phyloP scores from a whole-genome alignment of 2,113 vertebrate genomes.

The Brevimyrus niger region DNA sequence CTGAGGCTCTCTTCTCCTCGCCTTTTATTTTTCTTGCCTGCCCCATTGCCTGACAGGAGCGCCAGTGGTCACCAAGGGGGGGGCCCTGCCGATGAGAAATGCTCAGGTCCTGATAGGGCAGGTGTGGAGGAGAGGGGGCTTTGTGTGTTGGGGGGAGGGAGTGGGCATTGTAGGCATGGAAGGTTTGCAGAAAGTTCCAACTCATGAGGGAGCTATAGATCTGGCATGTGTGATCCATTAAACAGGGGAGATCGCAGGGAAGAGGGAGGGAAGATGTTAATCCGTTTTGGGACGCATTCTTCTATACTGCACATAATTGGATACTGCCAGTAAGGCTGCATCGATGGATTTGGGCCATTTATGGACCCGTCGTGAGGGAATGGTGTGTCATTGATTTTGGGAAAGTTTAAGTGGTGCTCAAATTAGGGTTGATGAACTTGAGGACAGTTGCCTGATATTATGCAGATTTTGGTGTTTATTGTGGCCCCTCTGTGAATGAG shows the following conservation, averaged over 20 bases:
- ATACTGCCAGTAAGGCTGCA: not conserved
- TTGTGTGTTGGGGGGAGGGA: not conserved
- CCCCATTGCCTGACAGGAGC: conserved; percentile 42
- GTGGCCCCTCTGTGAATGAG: not conserved
- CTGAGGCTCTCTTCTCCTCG: conserved; percentile 26
- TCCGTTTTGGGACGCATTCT: conserved; percentile 24
- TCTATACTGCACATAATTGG: conserved; percentile 17
- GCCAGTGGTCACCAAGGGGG: not conserved
- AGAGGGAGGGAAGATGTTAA: conserved; percentile 4
- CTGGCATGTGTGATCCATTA: conserved; percentile 20
- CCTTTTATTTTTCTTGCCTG: conserved; percentile 17
- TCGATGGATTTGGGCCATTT: not conserved
- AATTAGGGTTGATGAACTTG: not conserved
- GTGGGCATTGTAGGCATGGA: not conserved
- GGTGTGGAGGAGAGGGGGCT: not conserved
- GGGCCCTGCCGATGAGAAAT: not conserved
- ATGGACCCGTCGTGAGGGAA: not conserved
- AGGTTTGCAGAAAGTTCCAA: not conserved
- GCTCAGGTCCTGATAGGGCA: not conserved
- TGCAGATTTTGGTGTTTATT: not conserved
- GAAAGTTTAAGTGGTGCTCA: not conserved
- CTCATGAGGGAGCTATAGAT: not conserved
- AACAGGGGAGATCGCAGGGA: conserved; percentile 19
- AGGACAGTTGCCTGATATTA: not conserved
- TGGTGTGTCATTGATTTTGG: not conserved